phyloP scores from a whole-genome alignment of 2,113 vertebrate species.

The Turdus rufiventris region DNA sequence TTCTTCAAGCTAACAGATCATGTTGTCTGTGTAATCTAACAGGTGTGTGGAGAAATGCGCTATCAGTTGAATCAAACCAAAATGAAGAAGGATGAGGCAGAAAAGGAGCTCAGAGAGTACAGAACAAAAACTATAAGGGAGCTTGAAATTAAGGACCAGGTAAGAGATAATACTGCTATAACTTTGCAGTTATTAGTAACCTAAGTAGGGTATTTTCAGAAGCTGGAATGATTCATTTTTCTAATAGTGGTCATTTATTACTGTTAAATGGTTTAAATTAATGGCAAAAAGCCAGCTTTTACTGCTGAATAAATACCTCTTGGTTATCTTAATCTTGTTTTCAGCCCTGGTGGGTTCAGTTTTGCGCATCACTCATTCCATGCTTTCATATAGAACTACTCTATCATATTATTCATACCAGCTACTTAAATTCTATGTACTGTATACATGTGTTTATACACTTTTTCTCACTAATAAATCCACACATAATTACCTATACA shows the following conservation, averaged over 20 bases:
- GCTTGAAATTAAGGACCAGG: slow-evolving; percentile 86
- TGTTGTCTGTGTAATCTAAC: slow-evolving; percentile 71
- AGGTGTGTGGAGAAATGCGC: slow-evolving; percentile 89
- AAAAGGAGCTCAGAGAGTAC: slow-evolving; percentile 87
- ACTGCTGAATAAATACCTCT: slow-evolving; percentile 64
- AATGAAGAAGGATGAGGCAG: slow-evolving; percentile 89
- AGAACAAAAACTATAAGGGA: slow-evolving; percentile 80
- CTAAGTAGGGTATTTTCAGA: slow-evolving; percentile 28
- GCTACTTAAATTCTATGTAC: slow-evolving; percentile 2
- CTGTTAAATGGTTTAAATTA: slow-evolving; percentile 52
- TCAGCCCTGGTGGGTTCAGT: slow-evolving; percentile 35
- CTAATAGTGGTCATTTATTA: slow-evolving; percentile 52
- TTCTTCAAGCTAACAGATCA: slow-evolving; percentile 47
- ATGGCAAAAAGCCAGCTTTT: slow-evolving; percentile 50
- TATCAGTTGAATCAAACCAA: slow-evolving; percentile 85
- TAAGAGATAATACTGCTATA: slow-evolving; percentile 68
- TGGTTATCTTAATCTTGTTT: slow-evolving; percentile 42
- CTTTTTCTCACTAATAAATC: slow-evolving; percentile 32
- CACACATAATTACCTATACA: not conserved
- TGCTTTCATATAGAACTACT: slow-evolving; percentile 33
- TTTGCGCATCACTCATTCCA: slow-evolving; percentile 41
- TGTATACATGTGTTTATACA: slow-evolving; percentile 40
- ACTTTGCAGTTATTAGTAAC: slow-evolving; percentile 55
- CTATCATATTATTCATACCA: slow-evolving; percentile 21
- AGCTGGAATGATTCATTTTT: slow-evolving; percentile 49